Evolutionary conservation across 1,140 invertebrate genomes (phyloP), one percentile per base, ranked within the genome.

Genomic region (Atta texana): DNA sequence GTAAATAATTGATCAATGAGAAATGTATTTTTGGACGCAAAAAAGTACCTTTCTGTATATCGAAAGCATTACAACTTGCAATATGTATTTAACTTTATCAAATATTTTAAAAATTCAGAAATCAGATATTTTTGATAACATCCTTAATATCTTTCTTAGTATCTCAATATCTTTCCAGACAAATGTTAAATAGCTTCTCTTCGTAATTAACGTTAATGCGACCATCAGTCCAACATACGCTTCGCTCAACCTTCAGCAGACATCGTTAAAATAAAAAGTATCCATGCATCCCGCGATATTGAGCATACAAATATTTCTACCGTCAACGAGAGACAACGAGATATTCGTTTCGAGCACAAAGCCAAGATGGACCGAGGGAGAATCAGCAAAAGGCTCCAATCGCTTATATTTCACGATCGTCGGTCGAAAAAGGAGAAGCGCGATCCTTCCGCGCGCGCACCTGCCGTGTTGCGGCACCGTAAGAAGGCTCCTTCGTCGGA

Each of bases 401-500:
- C 69, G 80, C 57, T 84, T 84, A 84, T 84, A 87, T 85, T 86
- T 87, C 84, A 85, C 82, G 87, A 89, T 89, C 66, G 77, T 44
- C 76, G 28, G 61, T 80, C 39, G 21, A 80, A 89, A 89, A 78
- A 74, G 75, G 51, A 72, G 71, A 63, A 87, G 28, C 71, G 86
- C 77, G 88, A 68, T 24, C 21, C 77, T 51, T 78, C 75, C 78
- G 88, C 82, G 80, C 78, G 74, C 80, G 84, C 88, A 82, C 84
- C 87, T 89, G 87, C 88, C 84, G 78, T 34, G 53, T 69, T 69
- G 34, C 34, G 53, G 51, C 66, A 63, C 86, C 77, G 71, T 88
- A 89, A 89, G 74, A 61, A 85, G 82, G 88, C 24, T 44, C 16
- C 16, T 4, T 53, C 59, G 31, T 34, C 31, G 57, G 68, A 71